Conservation (phyloP, 2,888 invertebrate species). For the Melipona bicolor region DNA sequence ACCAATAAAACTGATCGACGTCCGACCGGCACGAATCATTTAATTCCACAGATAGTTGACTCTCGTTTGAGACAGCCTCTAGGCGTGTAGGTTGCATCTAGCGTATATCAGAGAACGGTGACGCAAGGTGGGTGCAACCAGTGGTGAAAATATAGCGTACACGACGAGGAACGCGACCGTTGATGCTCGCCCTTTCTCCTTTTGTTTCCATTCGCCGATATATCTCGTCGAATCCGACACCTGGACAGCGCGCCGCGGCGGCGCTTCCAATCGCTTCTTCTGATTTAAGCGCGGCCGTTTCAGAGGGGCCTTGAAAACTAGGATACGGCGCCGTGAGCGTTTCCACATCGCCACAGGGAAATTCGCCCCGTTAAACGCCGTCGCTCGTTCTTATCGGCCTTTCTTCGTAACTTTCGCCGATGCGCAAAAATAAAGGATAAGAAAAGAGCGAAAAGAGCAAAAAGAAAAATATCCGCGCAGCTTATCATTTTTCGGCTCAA, state of each 20-base stretch:
- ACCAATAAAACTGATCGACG: not conserved
- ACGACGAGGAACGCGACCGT: constrained; percentile 52
- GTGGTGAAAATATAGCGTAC: constrained; percentile 72
- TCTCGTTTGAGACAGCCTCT: constrained; percentile 31
- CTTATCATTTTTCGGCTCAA: not conserved
- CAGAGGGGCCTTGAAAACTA: constrained; percentile 33
- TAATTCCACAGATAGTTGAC: constrained; percentile 19
- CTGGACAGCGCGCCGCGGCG: constrained; percentile 1
- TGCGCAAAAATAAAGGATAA: not conserved
- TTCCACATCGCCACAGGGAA: not conserved
- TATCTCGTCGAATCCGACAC: constrained; percentile 64
- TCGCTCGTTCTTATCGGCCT: not conserved
- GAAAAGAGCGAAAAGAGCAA: not conserved
- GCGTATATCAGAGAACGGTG: constrained; percentile 24
- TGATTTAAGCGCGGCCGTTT: constrained; percentile 43
- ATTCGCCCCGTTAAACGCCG: not conserved
- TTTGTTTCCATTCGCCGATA: constrained; percentile 65
- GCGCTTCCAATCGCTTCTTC: constrained; percentile 39
- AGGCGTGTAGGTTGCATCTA: constrained; percentile 12
- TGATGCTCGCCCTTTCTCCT: constrained; percentile 28
- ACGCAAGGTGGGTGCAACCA: constrained; percentile 59
- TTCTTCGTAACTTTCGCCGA: not conserved
- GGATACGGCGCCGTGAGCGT: not conserved
- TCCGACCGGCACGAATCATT: constrained; percentile 1
- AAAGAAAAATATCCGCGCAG: not conserved